These are phyloP conservation scores for Sarcophaga caerulescens DNA, from an alignment of 2,888 invertebrate genomes.

Conservation along the genomic window DNA sequence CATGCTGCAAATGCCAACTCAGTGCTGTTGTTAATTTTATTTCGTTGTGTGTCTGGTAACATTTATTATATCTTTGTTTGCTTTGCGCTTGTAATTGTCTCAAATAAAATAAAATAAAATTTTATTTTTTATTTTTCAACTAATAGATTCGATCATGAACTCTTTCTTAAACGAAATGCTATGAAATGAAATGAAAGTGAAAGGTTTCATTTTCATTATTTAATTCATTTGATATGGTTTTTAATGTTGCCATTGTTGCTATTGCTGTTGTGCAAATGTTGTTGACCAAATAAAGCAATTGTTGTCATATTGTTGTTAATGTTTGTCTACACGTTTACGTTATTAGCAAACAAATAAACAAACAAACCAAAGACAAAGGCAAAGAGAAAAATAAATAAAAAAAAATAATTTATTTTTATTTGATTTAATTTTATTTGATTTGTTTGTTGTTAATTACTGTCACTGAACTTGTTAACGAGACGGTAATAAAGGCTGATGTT, in stretches of 20 bases:
- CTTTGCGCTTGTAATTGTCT: no score
- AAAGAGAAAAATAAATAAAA: not conserved
- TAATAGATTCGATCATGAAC: conserved; percentile 67
- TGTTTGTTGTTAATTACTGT: conserved; percentile 59
- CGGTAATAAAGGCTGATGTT: conserved; percentile 47
- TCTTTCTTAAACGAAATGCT: conserved; percentile 21
- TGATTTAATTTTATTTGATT: conserved; percentile 1
- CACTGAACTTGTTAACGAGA: conserved; percentile 61
- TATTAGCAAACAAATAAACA: no score
- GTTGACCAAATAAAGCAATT: conserved; percentile 61
- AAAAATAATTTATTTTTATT: not conserved
- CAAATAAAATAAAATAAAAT: not conserved
- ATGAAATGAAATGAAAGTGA: conserved; percentile 60
- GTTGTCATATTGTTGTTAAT: conserved; percentile 34
- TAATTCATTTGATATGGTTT: not conserved
- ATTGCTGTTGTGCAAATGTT: conserved; percentile 23
- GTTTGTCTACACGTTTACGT: no score
- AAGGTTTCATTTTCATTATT: conserved; percentile 45
- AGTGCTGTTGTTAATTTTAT: no score
- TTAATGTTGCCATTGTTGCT: conserved; percentile 3
- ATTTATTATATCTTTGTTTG: no score
- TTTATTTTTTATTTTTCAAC: conserved; percentile 39
- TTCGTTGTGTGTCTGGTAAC: no score
- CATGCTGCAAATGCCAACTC: no score
- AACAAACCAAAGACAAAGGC: no score